Base-by-base conservation (phyloP, 2,797 vertebrate species). In the Apogon hyalosoma region DNA sequence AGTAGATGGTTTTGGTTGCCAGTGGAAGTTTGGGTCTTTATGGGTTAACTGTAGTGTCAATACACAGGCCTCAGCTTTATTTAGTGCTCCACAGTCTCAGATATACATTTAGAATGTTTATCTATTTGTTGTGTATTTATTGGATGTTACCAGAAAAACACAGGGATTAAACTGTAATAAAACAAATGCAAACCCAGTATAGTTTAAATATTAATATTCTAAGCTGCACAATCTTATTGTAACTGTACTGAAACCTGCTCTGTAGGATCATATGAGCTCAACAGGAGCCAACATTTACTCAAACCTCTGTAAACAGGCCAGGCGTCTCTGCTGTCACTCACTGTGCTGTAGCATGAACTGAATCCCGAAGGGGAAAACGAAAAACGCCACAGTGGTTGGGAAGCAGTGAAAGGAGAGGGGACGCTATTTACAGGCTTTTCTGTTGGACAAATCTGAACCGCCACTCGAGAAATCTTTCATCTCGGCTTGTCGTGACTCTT, bases 321-420 rank as follows among this genome's bases (percentile, higher is more conserved):
- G 39, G 31, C 47, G 8, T 71, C 11, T 69, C 54, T 63, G 14
- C 16, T 63, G 6, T 54, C 21, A 40, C 14, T 49, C 36, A 47
- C 64, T 57, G 77, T 6, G 11, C 13, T 16, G 39, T 19, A 3
- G 24, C 36, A 11, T 38, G 8, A 60, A 66, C 2, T 0, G 24
- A 61, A 58, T 11, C 6, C 43, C 11, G 2, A 36, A n/a, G 7
- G 7, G 12, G n/a, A 38, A 38, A 51, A 28, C 9, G 1, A 45
- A 51, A 42, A 47, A 33, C 41, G 5, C 63, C 38, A 49, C 16
- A 6, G 21, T 2, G 18, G 16, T 8, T 28, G 49, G 16, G 48
- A 19, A 1, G 33, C 13, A 24, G 6, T 12, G 45, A 40, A 39
- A 36, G 13, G 14, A 21, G 40, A 48, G 16, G n/a, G 40, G 10